Evolutionary conservation across 30 jellyfish, hydroid and myxozoan species (phyloP), one percentile per base, ranked within the genome.

Genomic region (Pelagia noctiluca): DNA sequence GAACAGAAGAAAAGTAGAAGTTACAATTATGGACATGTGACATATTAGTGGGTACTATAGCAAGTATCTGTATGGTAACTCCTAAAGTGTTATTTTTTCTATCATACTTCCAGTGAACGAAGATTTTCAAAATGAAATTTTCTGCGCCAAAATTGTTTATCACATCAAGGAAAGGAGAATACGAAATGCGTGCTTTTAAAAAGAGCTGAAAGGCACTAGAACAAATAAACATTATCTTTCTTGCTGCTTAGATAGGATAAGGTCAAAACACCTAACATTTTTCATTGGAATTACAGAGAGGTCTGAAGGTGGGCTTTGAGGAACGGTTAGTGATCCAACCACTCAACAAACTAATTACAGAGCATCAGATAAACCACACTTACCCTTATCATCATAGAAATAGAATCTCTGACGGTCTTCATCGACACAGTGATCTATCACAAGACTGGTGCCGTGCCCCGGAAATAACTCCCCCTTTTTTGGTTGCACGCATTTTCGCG

Each of bases 381-480:
- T 77, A 77, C 88, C 88, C 61, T 34, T 77, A 12, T 77, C 88
- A 31, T 77, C 88, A 42, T 29, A 77, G 35, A 77, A 77, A 28
- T 31, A 25, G 29, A 34, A 19, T 57, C 79, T 54, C 63, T 3
- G 0, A 35, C 79, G 88, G 25, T 77, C 79, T 36, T 4, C 78
- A 77, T 57, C 29, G 22, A 47, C 33, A 37, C 88, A 73, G 19
- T 16, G n/a, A 3, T 16, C 13, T 13, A 11, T 1, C 1, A 42
- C 32, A 7, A 46, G 24, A 2, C 19, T 1, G 1, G 3, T 18
- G 28, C 61, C 73, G n/a, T 29, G 48, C 19, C 8, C 13, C 3
- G 85, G 72, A 21, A 74, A 74, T 4, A 35, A 33, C 1, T 8
- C 2, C 21, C 79, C 79, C 3, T 28, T 1, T 5, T 12, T 2